Conservation (phyloP, 1,140 invertebrate genomes). For the Hylaeus volcanicus region DNA sequence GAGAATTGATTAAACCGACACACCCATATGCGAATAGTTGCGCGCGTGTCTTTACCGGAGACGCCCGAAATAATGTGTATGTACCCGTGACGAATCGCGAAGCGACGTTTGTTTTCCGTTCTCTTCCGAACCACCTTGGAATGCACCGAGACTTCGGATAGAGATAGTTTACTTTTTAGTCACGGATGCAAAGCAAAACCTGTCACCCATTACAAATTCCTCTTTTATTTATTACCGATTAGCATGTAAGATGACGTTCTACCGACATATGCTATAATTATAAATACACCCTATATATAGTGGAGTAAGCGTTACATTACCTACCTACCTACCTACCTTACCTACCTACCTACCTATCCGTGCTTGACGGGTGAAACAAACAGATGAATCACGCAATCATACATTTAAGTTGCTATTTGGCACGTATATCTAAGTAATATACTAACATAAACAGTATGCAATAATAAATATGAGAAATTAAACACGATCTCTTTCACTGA, state of each 20-base stretch:
- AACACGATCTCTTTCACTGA: slow-evolving; percentile 42
- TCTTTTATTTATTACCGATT: slow-evolving; percentile 80
- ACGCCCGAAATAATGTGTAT: slow-evolving; percentile 41
- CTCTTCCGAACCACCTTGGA: slow-evolving; percentile 26
- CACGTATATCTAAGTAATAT: slow-evolving; percentile 81
- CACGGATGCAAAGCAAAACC: slow-evolving; percentile 68
- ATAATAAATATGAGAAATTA: slow-evolving; percentile 80
- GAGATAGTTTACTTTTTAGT: slow-evolving; percentile 54
- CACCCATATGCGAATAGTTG: slow-evolving; percentile 51
- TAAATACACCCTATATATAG: slow-evolving; percentile 81
- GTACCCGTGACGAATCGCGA: slow-evolving; percentile 62
- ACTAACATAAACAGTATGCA: slow-evolving; percentile 82
- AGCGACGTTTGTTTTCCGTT: slow-evolving; percentile 55
- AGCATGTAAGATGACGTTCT: slow-evolving; percentile 80
- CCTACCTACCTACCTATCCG: slow-evolving; percentile 70
- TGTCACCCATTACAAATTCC: slow-evolving; percentile 72
- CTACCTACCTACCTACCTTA: slow-evolving; percentile 66
- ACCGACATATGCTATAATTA: slow-evolving; percentile 81
- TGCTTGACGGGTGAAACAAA: slow-evolving; percentile 77
- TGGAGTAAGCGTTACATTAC: slow-evolving; percentile 79
- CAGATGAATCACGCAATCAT: slow-evolving; percentile 81
- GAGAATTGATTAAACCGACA: slow-evolving; percentile 67
- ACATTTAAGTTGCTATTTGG: slow-evolving; percentile 82
- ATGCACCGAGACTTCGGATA: slow-evolving; percentile 15
- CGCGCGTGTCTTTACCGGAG: slow-evolving; percentile 38